These are phyloP conservation scores for Lepilemur septentrionalis DNA, from an alignment of 2,797 vertebrate genomes.

Conservation along the genomic window DNA sequence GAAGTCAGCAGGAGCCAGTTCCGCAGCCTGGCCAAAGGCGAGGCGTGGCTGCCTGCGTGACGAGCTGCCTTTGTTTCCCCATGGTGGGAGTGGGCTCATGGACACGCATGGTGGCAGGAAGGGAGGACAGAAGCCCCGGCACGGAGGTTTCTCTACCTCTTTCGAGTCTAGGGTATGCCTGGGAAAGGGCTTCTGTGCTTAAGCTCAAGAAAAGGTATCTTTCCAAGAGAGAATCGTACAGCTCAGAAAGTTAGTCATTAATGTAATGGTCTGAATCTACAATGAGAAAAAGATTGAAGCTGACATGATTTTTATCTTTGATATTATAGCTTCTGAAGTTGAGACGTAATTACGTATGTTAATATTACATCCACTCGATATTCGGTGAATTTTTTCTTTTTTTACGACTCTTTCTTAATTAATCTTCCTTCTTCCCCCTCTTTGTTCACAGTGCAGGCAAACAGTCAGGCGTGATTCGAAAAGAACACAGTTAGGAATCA, in stretches of 20 bases:
- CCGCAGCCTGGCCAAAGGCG: background rate
- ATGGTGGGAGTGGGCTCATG: background rate
- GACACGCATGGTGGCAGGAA: background rate
- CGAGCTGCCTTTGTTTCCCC: slow-evolving; percentile 40
- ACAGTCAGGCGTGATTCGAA: background rate
- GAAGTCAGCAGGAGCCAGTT: background rate
- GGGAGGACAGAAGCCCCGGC: background rate
- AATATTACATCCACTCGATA: slow-evolving; percentile 72
- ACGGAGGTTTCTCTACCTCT: background rate
- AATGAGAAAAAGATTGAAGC: slow-evolving; percentile 78
- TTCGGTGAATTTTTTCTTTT: slow-evolving; percentile 58
- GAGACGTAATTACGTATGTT: slow-evolving; percentile 78
- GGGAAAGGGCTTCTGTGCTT: slow-evolving; percentile 20
- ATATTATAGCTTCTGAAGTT: slow-evolving; percentile 77
- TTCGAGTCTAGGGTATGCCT: background rate
- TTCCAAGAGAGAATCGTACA: slow-evolving; percentile 73
- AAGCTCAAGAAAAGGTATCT: slow-evolving; percentile 35
- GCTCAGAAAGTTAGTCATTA: slow-evolving; percentile 76
- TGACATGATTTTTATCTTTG: slow-evolving; percentile 79
- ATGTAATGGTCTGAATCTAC: slow-evolving; percentile 77
- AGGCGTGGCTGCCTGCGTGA: background rate
- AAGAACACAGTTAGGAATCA: background rate
- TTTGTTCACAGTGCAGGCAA: slow-evolving; percentile 18
- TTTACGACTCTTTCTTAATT: slow-evolving; percentile 70
- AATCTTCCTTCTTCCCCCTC: slow-evolving; percentile 25